Evolutionary conservation across 2,113 vertebrate species (phyloP), one percentile per base, ranked within the genome.

Genomic region (Sander lucioperca): DNA sequence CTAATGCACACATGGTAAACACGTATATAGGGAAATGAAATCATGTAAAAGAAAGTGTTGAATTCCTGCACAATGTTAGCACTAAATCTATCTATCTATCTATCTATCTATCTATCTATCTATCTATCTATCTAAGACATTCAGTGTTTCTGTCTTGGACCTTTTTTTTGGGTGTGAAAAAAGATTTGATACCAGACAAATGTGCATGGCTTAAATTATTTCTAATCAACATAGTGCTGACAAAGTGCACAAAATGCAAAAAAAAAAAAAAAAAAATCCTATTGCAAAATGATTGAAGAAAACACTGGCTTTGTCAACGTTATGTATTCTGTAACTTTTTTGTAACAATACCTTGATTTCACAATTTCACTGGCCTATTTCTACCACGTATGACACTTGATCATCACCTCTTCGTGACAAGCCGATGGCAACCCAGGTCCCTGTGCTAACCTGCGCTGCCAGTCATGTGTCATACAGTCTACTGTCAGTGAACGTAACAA

Each of bases 391-490:
- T 73, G 75, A 79, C 56, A 67, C 36, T 67, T 47, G 21, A 36
- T 50, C 2, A 53, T 57, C 21, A 43, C 23, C 25, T 69, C 47
- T 12, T 57, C 54, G 16, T 64, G 53, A 79, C 53, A 39, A 48
- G 71, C 48, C 2, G 10, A 16, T 47, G 54, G 21, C 57, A 54
- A 18, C 51, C 30, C 15, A 2, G 61, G 25, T 36, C 30, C 30
- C 27, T 48, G 39, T n/a, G 53, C 73, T 73, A 33, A 75, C 81
- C 72, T 72, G 61, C 33, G 0, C 63, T 58, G 74, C 45, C 72
- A 70, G n/a, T 84, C 73, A 56, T 56, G 53, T 72, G 75, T 70
- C 25, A 19, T 25, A 7, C 43, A 14, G 77, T 66, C 84, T 5
- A 33, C 30, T 80, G 73, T 75, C 76, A 15, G 45, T 12, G 16